Percentiles rank a stretch among this genome's conserved stretches.
Conservation (phyloP, 64 coral and sea anemone genomes). For the Actinia equina region DNA sequence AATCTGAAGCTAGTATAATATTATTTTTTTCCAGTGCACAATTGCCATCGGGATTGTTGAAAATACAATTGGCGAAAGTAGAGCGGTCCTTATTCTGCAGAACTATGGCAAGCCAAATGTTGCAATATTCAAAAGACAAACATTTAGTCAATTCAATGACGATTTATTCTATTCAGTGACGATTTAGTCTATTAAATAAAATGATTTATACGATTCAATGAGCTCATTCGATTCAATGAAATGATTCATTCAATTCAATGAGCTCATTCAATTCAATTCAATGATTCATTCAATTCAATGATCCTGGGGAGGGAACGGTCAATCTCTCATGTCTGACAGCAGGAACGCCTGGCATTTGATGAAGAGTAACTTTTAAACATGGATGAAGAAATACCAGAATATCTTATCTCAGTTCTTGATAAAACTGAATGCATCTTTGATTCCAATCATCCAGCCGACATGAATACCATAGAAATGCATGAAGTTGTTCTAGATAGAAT, state of each 20-base stretch:
- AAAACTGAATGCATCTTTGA: slow-evolving; percentile 40
- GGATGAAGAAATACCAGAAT: slow-evolving; percentile 19
- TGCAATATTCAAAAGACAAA: neutral
- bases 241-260: no score
- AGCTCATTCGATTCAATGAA: no score
- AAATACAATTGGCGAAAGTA: no score
- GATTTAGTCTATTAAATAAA: neutral
- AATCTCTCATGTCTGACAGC: neutral
- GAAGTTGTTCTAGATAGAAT: slow-evolving; percentile 28
- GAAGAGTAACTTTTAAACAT: neutral
- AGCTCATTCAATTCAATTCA: neutral
- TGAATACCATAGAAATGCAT: slow-evolving; percentile 28
- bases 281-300: slow-evolving; percentile 32
- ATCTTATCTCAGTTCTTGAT: slow-evolving; percentile 26
- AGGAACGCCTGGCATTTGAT: slow-evolving; percentile 1
- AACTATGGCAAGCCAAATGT: slow-evolving; percentile 8
- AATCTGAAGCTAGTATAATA: no score
- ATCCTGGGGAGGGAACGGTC: slow-evolving; percentile 42
- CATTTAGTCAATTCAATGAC: neutral
- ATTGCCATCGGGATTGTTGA: no score
- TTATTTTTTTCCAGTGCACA: no score
- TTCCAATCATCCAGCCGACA: slow-evolving; percentile 2
- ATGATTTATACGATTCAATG: no score
- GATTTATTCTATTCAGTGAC: neutral
- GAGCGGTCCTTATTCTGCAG: no score